These are phyloP conservation scores for Ptychobarbus kaznakovi DNA, from an alignment of 2,797 vertebrate genomes.

Conservation along the genomic window DNA sequence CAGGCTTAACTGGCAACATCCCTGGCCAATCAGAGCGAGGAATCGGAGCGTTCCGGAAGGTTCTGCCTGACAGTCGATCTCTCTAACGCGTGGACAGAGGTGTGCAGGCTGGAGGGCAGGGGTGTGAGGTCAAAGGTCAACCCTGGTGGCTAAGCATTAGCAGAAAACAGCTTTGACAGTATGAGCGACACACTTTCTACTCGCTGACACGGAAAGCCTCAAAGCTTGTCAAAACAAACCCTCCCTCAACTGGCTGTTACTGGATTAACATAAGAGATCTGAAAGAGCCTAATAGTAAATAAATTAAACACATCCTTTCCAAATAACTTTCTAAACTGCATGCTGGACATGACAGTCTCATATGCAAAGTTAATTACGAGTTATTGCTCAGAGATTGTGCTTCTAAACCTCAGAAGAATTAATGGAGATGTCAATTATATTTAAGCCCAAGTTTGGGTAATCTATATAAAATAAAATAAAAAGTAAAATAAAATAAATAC, in stretches of 20 bases:
- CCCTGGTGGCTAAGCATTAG: slow-evolving; percentile 66
- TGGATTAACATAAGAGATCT: slow-evolving; percentile 27
- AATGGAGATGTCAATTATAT: neutral
- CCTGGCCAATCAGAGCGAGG: slow-evolving; percentile 22
- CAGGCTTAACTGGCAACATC: slow-evolving; percentile 56
- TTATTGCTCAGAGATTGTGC: neutral
- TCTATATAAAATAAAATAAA: too few relatives aligned
- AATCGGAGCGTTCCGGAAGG: slow-evolving; percentile 50
- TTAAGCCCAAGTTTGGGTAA: too few relatives aligned
- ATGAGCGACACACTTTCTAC: slow-evolving; percentile 53
- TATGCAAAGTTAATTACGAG: neutral
- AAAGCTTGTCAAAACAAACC: slow-evolving; percentile 60
- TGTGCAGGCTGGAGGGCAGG: slow-evolving; percentile 64
- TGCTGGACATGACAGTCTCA: neutral
- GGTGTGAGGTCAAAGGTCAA: slow-evolving; percentile 76
- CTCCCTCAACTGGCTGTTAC: slow-evolving; percentile 44
- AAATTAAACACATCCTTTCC: neutral
- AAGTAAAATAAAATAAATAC: too few relatives aligned
- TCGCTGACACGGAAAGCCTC: slow-evolving; percentile 44
- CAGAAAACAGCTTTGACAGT: slow-evolving; percentile 71
- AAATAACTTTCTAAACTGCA: neutral
- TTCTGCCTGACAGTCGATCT: slow-evolving; percentile 71
- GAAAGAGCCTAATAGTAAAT: neutral
- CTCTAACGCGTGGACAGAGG: slow-evolving; percentile 74
- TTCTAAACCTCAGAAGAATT: neutral